Percentiles rank a stretch among this genome's conserved stretches.
Conservation (phyloP, 2,113 vertebrate species). For the Ovis aries region ARS-UI_Ramb_v3.0 NC_056055.1:14188501-14189000, state of each 20-base stretch:
- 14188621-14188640: neutral
- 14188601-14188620: neutral
- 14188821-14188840: neutral
- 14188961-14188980: neutral
- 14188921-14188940: neutral
- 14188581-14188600: neutral
- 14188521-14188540: neutral
- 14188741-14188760: neutral
- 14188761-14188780: conserved; percentile 7
- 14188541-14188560: neutral
- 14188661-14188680: neutral
- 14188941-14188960: neutral
- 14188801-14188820: neutral
- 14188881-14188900: neutral
- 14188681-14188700: conserved; percentile 11
- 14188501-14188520: neutral
- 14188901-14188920: neutral
- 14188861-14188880: neutral
- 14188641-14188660: neutral
- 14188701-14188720: neutral
- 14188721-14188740: neutral
- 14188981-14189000: neutral
- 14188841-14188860: neutral
- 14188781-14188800: neutral
- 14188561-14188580: neutral